Percentiles rank a stretch among this genome's conserved stretches.
Conservation (phyloP, 1,140 invertebrate genomes). For the honey bee (Apis mellifera) region Amel_HAv3.1 CM009939.2:7523001-7523500, state of each 20-base stretch:
- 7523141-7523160: slow-evolving; percentile 83
- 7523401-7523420: slow-evolving; percentile 28
- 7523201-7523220: slow-evolving; percentile 78
- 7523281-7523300: slow-evolving; percentile 85
- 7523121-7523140: slow-evolving; percentile 92
- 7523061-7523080: slow-evolving; percentile 90
- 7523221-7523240: slow-evolving; percentile 83
- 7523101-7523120: slow-evolving; percentile 92
- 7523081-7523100: slow-evolving; percentile 97
- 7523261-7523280: slow-evolving; percentile 88
- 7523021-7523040: slow-evolving; percentile 98
- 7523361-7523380: slow-evolving; percentile 36
- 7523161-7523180: slow-evolving; percentile 84
- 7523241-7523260: slow-evolving; percentile 89
- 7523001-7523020: slow-evolving; percentile 97
- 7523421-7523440: neutral
- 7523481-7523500: neutral
- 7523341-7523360: neutral
- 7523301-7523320: slow-evolving; percentile 85
- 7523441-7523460: slow-evolving; percentile 24
- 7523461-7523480: neutral
- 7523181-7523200: slow-evolving; percentile 85
- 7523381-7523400: slow-evolving; percentile 27
- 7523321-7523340: slow-evolving; percentile 71
- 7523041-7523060: slow-evolving; percentile 88